Percentiles rank a stretch among this genome's conserved stretches.
These are phyloP conservation scores for Siderastrea radians DNA, from an alignment of 92 coral and sea anemone species.

Conservation along the genomic window DNA sequence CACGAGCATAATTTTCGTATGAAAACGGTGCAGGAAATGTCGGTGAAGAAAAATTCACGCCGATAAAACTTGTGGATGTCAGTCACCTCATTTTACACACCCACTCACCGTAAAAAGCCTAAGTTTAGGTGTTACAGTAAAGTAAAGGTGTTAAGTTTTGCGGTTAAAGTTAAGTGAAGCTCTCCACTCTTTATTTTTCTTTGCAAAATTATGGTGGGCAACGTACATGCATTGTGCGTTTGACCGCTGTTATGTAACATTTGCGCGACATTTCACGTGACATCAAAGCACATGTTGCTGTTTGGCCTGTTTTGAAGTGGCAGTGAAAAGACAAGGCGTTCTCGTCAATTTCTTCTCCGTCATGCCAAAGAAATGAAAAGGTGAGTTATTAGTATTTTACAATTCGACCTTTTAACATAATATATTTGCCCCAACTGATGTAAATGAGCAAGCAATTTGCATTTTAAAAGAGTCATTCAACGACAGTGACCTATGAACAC, in stretches of 20 bases:
- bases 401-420: not conserved
- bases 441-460: not conserved
- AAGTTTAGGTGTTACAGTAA: not conserved
- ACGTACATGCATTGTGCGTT: not conserved
- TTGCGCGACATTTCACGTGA: constrained; percentile 5
- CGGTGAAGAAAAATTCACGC: too few species aligned
- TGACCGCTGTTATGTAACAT: not conserved
- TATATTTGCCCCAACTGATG: not conserved
- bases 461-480: not conserved
- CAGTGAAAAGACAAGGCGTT: not conserved
- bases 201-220: too few species aligned
- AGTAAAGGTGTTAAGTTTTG: not conserved
- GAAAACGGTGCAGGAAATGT: too few species aligned
- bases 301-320: constrained; percentile 5
- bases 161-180: not conserved
- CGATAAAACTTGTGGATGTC: too few species aligned
- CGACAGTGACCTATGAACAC: not conserved
- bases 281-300: not conserved
- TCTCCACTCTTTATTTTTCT: not conserved
- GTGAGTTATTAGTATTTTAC: not conserved
- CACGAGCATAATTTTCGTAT: not conserved
- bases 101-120: not conserved
- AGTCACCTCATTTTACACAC: too few species aligned
- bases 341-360: not conserved
- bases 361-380: not conserved